Conservation (phyloP, 2,113 vertebrate genomes). For the Melanerpes aurifrons region DNA sequence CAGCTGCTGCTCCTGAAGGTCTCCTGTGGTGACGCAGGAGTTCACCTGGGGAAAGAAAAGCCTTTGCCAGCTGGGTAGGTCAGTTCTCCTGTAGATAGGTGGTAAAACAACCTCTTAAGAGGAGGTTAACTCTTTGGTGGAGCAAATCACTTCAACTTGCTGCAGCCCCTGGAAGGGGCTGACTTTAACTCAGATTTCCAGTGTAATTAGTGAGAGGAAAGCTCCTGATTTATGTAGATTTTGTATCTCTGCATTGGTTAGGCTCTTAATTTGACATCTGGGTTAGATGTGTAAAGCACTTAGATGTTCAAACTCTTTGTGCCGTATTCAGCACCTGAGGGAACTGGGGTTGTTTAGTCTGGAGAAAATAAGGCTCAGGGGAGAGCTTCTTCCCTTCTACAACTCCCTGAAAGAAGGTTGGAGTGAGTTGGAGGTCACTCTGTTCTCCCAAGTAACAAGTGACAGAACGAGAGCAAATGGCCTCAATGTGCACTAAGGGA, state of each 20-base stretch:
- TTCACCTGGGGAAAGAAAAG: constrained; percentile 24
- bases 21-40: background rate
- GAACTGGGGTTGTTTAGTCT: too few relatives aligned
- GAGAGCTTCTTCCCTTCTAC: too few relatives aligned
- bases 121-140: background rate
- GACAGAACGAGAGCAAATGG: too few relatives aligned
- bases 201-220: background rate
- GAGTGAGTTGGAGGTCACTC: too few relatives aligned
- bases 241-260: background rate
- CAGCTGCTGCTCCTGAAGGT: constrained; percentile 36
- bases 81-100: background rate
- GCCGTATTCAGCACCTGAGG: background rate
- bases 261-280: background rate
- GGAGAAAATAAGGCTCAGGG: too few relatives aligned
- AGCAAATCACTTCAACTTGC: background rate
- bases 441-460: too few relatives aligned
- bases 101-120: background rate
- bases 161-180: background rate
- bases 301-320: background rate
- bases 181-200: background rate
- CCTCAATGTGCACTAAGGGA: too few relatives aligned
- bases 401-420: too few relatives aligned
- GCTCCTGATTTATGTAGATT: background rate
- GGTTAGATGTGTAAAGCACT: background rate
- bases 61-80: background rate